These are phyloP conservation scores for Dicrurus megarhynchus DNA, from an alignment of 2,113 vertebrate genomes.

Conservation along the genomic window DNA sequence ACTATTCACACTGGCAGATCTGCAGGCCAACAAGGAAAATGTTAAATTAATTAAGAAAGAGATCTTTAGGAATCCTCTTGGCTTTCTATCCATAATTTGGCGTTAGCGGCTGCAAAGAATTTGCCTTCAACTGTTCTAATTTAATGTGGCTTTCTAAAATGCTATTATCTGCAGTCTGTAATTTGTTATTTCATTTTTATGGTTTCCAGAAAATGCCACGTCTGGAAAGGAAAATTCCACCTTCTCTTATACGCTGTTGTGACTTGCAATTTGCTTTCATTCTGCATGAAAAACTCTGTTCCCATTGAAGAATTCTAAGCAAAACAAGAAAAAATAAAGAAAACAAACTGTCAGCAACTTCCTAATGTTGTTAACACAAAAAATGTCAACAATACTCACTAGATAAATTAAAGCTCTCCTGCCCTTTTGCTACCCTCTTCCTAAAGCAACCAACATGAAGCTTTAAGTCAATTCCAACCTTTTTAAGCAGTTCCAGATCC, in stretches of 20 bases:
- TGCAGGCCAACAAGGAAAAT: background rate
- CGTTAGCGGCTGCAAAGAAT: background rate
- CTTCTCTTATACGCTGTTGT: background rate
- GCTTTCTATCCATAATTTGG: background rate
- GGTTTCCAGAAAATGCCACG: slow-evolving; percentile 24
- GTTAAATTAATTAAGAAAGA: background rate
- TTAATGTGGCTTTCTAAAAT: slow-evolving; percentile 51
- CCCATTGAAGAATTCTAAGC: background rate
- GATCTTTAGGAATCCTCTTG: background rate
- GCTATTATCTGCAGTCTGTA: slow-evolving; percentile 30
- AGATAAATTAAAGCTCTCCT: slow-evolving; percentile 51
- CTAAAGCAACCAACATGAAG: background rate
- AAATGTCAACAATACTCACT: slow-evolving; percentile 37
- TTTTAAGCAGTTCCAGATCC: slow-evolving; percentile 50
- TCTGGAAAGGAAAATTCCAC: slow-evolving; percentile 4
- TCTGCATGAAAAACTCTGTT: background rate
- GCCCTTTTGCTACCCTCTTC: slow-evolving; percentile 16
- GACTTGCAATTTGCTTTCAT: background rate
- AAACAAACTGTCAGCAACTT: slow-evolving; percentile 14
- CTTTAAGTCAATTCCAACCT: background rate
- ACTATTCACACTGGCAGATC: background rate
- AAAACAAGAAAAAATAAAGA: slow-evolving; percentile 50
- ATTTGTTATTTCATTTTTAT: slow-evolving; percentile 50
- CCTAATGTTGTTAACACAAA: slow-evolving; percentile 47
- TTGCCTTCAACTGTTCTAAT: slow-evolving; percentile 33